These are phyloP conservation scores for Tinamus guttatus DNA, from an alignment of 2,113 vertebrate genomes.

Conservation along the genomic window DNA sequence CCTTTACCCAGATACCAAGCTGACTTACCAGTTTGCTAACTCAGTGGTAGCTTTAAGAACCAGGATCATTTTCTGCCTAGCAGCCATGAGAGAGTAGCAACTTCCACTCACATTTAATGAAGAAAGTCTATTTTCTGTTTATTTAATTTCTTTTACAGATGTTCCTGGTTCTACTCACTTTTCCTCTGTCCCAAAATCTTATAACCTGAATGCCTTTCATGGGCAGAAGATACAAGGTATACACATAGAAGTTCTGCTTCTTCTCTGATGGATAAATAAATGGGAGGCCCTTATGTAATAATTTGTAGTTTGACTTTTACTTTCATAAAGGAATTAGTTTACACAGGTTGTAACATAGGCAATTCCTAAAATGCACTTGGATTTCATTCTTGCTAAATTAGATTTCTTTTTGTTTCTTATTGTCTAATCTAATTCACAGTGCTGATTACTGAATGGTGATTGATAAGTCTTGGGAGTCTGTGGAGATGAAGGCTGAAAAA, in stretches of 20 bases:
- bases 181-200: not conserved
- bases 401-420: not conserved
- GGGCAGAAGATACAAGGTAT: not conserved
- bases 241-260: not conserved
- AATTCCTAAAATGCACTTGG: not conserved
- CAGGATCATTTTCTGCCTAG: not conserved
- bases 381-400: not conserved
- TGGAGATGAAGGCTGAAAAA: not conserved
- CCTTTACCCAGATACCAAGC: not conserved
- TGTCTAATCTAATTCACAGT: not conserved
- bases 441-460: not conserved
- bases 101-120: not conserved
- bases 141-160: not conserved
- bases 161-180: not conserved
- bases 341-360: not conserved
- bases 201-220: not conserved
- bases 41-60: not conserved
- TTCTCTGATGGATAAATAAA: not conserved
- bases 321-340: not conserved
- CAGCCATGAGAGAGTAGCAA: not conserved
- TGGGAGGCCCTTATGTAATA: not conserved
- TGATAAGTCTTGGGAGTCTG: not conserved
- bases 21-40: not conserved
- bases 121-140: not conserved
- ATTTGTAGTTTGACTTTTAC: not conserved